Conservation (phyloP, 2,113 vertebrate genomes). For the Spilogale gracilis region DNA sequence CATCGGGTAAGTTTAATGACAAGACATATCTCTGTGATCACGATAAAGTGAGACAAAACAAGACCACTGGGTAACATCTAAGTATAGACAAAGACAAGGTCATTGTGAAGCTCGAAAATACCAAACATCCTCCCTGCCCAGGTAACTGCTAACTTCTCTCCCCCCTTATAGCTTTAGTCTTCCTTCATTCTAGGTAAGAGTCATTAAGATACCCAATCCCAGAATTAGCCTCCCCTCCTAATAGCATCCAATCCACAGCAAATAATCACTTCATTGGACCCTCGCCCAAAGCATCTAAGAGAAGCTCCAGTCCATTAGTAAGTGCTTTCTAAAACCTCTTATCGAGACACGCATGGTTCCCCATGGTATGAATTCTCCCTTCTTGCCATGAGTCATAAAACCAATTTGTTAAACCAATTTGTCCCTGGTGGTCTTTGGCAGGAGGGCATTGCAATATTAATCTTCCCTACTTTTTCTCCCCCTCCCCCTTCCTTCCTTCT, state of each 20-base stretch:
- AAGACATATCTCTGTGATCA: neutral
- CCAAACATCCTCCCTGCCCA: neutral
- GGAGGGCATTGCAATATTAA: neutral
- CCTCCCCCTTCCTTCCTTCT: too few species aligned
- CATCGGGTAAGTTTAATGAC: neutral
- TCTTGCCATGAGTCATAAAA: neutral
- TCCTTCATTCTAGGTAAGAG: neutral
- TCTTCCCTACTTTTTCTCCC: neutral
- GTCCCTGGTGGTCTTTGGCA: neutral
- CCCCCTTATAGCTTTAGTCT: neutral
- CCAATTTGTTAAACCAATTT: neutral
- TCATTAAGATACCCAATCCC: neutral
- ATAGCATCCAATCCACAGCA: neutral
- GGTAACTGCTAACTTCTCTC: neutral
- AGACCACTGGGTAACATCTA: slow-evolving; percentile 5
- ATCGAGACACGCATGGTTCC: neutral
- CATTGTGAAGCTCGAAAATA: slow-evolving; percentile 35
- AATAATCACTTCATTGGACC: neutral
- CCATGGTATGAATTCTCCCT: neutral
- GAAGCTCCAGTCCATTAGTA: neutral
- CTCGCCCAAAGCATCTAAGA: neutral
- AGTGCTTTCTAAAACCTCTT: neutral
- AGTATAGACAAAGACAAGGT: neutral
- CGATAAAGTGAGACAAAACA: slow-evolving; percentile 28
- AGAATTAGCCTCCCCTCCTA: neutral